These are phyloP conservation scores for Dolichomitus sp. DNA, from an alignment of 2,888 invertebrate species.

Conservation along the genomic window DNA sequence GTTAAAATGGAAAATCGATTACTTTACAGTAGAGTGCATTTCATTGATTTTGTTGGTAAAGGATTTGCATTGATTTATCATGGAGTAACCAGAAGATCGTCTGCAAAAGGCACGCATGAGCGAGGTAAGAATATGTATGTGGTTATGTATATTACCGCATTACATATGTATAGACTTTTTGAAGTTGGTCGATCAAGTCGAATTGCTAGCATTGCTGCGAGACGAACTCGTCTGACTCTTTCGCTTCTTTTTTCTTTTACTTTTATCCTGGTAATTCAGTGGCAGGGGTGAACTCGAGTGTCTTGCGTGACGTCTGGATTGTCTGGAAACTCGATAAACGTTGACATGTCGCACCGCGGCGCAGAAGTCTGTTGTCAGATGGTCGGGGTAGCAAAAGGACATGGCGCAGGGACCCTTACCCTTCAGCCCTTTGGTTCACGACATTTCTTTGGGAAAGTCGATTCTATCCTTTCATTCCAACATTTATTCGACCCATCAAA, in stretches of 20 bases:
- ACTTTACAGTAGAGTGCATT: not conserved
- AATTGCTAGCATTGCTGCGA: conserved; percentile 31
- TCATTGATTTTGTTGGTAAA: not conserved
- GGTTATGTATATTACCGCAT: conserved; percentile 27
- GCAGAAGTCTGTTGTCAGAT: conserved; percentile 51
- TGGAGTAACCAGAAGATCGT: not conserved
- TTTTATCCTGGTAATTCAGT: conserved; percentile 16
- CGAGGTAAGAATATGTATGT: not conserved
- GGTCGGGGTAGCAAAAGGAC: conserved; percentile 15
- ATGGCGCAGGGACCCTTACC: conserved; percentile 27
- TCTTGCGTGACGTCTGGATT: conserved; percentile 70
- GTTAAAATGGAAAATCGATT: not conserved
- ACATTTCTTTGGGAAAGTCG: conserved; percentile 13
- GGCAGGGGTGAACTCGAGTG: conserved; percentile 52
- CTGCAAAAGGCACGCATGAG: not conserved
- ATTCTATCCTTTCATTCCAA: not conserved
- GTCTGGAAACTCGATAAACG: conserved; percentile 71
- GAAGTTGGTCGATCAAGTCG: conserved; percentile 52
- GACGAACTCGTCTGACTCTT: conserved; percentile 16
- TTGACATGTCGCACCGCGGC: conserved; percentile 65
- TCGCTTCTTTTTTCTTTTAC: conserved; percentile 20
- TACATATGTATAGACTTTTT: conserved; percentile 56
- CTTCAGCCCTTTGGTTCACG: conserved; percentile 28
- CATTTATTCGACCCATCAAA: not conserved
- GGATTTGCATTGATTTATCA: not conserved